Evolutionary conservation across 2,113 vertebrate species (phyloP).

Genomic region (Candoia aspera): DNA sequence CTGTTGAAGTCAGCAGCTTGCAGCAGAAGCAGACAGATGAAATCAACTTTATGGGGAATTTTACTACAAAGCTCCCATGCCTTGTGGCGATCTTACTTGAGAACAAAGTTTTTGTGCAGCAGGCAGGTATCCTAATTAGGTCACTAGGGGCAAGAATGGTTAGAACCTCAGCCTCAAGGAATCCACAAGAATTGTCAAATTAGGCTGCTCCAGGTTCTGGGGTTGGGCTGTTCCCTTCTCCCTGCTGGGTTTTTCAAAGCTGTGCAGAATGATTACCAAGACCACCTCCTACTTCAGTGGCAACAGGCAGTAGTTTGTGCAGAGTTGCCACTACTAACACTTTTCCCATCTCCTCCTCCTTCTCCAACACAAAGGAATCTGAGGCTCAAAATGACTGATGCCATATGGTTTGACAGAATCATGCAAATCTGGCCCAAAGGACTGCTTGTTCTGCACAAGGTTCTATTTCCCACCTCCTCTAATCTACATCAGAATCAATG

Average conservation of each 20-base stretch:
- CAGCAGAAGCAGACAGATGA: conserved; percentile 25
- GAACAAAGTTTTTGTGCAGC: conserved; percentile 66
- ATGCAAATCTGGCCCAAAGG: conserved; percentile 11
- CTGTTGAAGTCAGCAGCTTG: conserved; percentile 56
- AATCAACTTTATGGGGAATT: conserved; percentile 50
- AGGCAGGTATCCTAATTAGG: conserved; percentile 83
- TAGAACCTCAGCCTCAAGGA: conserved; percentile 60
- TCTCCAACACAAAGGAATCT: not conserved
- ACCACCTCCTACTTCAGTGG: not conserved
- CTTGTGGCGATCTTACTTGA: conserved; percentile 51
- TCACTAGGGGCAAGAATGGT: conserved; percentile 74
- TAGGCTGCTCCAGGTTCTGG: conserved; percentile 42
- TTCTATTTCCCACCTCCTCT: not conserved
- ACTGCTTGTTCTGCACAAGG: not conserved
- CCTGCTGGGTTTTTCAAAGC: conserved; percentile 44
- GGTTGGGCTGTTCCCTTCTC: conserved; percentile 18
- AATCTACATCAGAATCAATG: not conserved
- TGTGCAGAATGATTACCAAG: not conserved
- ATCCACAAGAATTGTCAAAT: conserved; percentile 42
- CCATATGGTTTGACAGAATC: not conserved
- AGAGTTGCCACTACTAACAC: conserved; percentile 2
- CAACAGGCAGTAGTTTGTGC: not conserved
- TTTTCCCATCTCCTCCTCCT: not conserved
- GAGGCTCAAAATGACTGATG: conserved; percentile 34
- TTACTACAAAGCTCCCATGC: conserved; percentile 59